Base-by-base conservation (phyloP, 2,797 vertebrate genomes). In the Loris lydekkerianus region DNA sequence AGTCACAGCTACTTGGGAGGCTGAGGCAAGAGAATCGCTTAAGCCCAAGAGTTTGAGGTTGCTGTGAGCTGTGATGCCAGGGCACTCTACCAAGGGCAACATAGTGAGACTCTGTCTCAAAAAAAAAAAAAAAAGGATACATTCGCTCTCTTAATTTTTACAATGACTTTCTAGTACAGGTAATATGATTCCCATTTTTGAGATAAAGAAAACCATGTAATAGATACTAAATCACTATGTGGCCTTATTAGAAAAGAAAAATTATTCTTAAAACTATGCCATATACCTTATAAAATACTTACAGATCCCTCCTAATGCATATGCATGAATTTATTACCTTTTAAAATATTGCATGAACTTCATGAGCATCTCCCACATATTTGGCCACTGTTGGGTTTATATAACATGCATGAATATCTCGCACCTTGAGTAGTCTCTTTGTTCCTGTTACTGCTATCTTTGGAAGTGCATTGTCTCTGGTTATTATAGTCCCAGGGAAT, bases 111-210 rank as follows among this genome's bases (percentile, higher is more conserved):
- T 14, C 49, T 49, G 49, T 49, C 49, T 49, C 13, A 49, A 49
- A 49, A 49, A 49, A 49, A 49, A 14, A 49, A 49, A 49, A 46
- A 49, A 49, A 49, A 40, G 40, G 37, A 70, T 63, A 56, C 25
- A 60, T 89, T 84, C 80, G 93, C n/a, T 91, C 75, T 94, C 70
- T 92, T 18, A 67, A 78, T 83, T 49, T 96, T 93, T 83, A 46
- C 20, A 89, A 43, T 43, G 3, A 67, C 27, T 94, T 92, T 89
- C 80, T 84, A 43, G 53, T 3, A 27, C 69, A 86, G 37, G 21
- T 80, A 76, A 73, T 69, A 63, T 73, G 53, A 78, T 86, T 91
- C 7, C 43, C 8, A 63, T 77, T 67, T 91, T 92, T 93, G 13
- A 89, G 43, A 43, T 83, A 17, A 67, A 81, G 60, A 92, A 88